phyloP scores from a whole-genome alignment of 2,113 vertebrate genomes.

The Neodon shergylaensis region DNA sequence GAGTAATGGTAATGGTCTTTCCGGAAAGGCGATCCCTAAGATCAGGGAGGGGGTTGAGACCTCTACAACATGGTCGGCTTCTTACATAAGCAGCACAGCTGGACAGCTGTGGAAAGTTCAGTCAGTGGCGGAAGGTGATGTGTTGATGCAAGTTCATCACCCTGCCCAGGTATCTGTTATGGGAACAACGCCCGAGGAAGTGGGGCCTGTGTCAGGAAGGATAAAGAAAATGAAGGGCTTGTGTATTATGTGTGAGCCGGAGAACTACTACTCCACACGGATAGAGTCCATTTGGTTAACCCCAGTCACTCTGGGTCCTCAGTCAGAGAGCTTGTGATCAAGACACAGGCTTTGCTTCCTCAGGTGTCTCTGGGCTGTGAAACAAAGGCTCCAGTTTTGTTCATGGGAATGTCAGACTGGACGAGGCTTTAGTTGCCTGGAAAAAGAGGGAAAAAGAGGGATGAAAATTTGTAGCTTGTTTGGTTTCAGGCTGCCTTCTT shows the following conservation, averaged over 20 bases:
- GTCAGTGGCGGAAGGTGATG: too few relatives aligned
- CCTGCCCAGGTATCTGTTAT: not conserved
- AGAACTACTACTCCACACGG: not conserved
- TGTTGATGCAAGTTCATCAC: not conserved
- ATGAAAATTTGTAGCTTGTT: not conserved
- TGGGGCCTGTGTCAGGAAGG: not conserved
- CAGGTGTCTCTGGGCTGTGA: not conserved
- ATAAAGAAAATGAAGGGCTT: not conserved
- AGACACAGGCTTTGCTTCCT: not conserved
- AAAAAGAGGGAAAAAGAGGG: not conserved
- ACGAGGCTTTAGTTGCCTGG: not conserved
- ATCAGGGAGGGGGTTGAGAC: not conserved
- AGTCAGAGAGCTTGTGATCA: not conserved
- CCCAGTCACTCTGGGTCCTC: not conserved
- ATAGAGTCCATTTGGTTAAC: too few relatives aligned
- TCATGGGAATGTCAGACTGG: not conserved
- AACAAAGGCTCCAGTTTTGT: not conserved
- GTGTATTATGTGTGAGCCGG: not conserved
- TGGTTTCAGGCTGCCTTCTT: not conserved
- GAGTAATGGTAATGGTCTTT: not conserved
- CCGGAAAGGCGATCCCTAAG: not conserved
- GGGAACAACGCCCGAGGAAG: not conserved
- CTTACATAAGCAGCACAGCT: not conserved
- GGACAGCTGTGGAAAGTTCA: too few relatives aligned
- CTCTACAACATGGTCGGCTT: not conserved